Evolutionary conservation across 2,888 invertebrate genomes (phyloP).

Genomic region (Eledone cirrhosa): DNA sequence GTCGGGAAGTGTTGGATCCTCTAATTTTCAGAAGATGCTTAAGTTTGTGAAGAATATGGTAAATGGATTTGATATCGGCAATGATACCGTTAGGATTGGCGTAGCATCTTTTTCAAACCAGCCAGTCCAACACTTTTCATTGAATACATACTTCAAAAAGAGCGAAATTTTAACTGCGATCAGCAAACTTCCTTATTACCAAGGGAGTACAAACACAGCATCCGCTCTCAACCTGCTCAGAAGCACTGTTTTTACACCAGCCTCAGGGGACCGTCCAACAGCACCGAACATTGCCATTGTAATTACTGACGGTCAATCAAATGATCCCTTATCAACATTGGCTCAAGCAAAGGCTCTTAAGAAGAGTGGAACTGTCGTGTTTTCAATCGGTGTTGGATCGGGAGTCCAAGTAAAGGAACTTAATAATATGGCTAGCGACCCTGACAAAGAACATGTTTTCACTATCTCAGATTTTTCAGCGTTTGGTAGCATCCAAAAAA

Average conservation of each 20-base stretch:
- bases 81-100: no score
- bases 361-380: slow-evolving; percentile 44
- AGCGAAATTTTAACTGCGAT: no score
- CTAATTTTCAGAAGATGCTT: slow-evolving; percentile 52
- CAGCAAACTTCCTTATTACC: no score
- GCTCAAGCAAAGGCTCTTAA: slow-evolving; percentile 43
- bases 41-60: slow-evolving; percentile 52
- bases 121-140: no score
- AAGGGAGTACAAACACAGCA: no score
- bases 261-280: slow-evolving; percentile 52
- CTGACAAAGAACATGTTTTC: slow-evolving; percentile 53
- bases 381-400: slow-evolving; percentile 53
- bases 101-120: no score
- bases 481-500: slow-evolving; percentile 47
- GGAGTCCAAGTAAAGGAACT: slow-evolving; percentile 45
- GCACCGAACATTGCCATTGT: slow-evolving; percentile 55
- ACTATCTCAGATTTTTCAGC: slow-evolving; percentile 51
- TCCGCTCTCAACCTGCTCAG: slow-evolving; percentile 25
- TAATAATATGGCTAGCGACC: slow-evolving; percentile 53
- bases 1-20: slow-evolving; percentile 53
- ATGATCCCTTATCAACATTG: slow-evolving; percentile 41
- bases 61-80: slow-evolving; percentile 50
- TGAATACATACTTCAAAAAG: no score
- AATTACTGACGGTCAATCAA: slow-evolving; percentile 55
- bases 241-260: slow-evolving; percentile 44